Evolutionary conservation across 1,140 invertebrate species (phyloP).

Genomic region (Listronotus bonariensis): DNA sequence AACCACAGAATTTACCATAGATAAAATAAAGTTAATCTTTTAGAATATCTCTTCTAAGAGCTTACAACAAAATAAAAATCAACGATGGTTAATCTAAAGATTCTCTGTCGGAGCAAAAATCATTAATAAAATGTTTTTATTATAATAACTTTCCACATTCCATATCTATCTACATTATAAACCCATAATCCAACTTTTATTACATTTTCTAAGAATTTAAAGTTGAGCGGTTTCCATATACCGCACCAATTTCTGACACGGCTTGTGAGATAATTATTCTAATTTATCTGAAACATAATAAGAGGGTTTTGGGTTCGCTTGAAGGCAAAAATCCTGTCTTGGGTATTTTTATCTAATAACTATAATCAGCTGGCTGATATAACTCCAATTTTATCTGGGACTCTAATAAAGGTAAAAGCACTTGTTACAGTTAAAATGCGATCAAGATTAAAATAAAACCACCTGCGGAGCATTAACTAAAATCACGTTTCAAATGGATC

Average conservation of each 20-base stretch:
- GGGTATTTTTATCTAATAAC: conserved; percentile 33
- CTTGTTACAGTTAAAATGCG: conserved; percentile 32
- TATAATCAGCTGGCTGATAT: conserved; percentile 32
- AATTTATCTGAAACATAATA: conserved; percentile 29
- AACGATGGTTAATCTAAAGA: too few species aligned
- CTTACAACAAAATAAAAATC: too few species aligned
- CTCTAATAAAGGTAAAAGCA: conserved; percentile 36
- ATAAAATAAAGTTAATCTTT: too few species aligned
- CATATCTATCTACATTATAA: conserved; percentile 11
- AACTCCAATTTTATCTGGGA: conserved; percentile 30
- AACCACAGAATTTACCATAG: too few species aligned
- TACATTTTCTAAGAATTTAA: conserved; percentile 22
- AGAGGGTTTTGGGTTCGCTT: conserved; percentile 15
- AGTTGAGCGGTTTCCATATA: conserved; percentile 20
- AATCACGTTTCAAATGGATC: conserved; percentile 1
- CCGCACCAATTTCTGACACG: conserved; percentile 25
- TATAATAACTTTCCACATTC: too few species aligned
- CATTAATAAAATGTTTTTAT: conserved; percentile 2
- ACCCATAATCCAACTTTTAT: conserved; percentile 20
- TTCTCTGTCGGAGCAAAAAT: not conserved
- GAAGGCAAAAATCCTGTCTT: conserved; percentile 25
- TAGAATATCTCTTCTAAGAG: too few species aligned
- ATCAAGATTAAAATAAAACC: conserved; percentile 24
- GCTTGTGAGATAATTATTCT: conserved; percentile 34
- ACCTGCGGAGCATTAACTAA: not conserved